Evolutionary conservation across 2,113 vertebrate genomes (phyloP).

Genomic region (Erythrocercus mccallii): DNA sequence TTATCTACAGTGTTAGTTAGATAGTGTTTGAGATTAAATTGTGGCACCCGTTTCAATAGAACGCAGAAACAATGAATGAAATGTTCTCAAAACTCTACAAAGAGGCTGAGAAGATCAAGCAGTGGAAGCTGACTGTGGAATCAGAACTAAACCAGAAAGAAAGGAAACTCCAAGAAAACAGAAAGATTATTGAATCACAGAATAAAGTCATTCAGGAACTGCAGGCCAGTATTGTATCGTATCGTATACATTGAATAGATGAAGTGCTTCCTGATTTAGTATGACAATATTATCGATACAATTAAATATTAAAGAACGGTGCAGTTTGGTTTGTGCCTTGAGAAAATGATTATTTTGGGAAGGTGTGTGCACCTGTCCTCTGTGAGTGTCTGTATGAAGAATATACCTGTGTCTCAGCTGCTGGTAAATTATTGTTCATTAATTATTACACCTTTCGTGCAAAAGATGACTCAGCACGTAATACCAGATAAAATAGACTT

Average conservation of each 20-base stretch:
- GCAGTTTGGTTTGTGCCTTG: not conserved
- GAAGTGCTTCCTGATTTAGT: not conserved
- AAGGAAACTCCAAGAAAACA: constrained; percentile 85
- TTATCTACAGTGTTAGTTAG: constrained; percentile 3
- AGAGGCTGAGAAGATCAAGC: constrained; percentile 90
- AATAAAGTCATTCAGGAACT: constrained; percentile 91
- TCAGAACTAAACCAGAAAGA: constrained; percentile 84
- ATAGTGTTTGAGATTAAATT: constrained; percentile 2
- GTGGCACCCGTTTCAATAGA: constrained; percentile 69
- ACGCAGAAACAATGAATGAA: constrained; percentile 71
- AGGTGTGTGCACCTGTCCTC: not conserved
- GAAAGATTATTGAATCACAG: constrained; percentile 85
- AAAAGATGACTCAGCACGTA: not conserved
- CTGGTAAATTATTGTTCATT: not conserved
- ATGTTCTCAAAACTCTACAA: constrained; percentile 88
- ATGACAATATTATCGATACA: not conserved
- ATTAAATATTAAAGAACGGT: not conserved
- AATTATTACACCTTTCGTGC: not conserved
- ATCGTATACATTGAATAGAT: not conserved
- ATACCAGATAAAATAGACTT: not conserved
- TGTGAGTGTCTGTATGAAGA: not conserved
- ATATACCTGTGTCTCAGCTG: not conserved
- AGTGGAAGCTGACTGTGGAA: constrained; percentile 84
- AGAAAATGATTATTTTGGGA: not conserved
- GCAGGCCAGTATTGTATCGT: constrained; percentile 77